phyloP scores from a whole-genome alignment of 1,140 invertebrate genomes.

The Pseudomyrmex cubaensis region DNA sequence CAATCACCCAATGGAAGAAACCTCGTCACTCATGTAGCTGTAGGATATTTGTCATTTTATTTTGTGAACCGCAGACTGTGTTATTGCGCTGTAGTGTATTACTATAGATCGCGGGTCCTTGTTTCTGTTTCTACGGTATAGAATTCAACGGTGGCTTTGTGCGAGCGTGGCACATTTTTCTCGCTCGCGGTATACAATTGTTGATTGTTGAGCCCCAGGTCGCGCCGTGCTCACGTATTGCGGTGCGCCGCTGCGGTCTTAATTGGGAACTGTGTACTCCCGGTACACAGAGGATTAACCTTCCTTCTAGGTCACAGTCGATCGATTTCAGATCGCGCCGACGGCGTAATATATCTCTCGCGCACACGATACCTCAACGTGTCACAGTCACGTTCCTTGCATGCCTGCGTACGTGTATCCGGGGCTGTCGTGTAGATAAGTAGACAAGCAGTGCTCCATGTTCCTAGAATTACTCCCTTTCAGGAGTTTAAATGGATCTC shows the following conservation, averaged over 20 bases:
- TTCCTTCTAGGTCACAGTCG: slow-evolving; percentile 67
- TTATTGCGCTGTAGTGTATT: background rate
- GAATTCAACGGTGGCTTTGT: slow-evolving; percentile 32
- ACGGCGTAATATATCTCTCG: slow-evolving; percentile 64
- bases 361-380: slow-evolving; percentile 56
- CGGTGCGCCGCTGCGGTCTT: slow-evolving; percentile 45
- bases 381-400: slow-evolving; percentile 73
- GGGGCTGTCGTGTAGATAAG: slow-evolving; percentile 51
- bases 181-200: slow-evolving; percentile 24
- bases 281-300: slow-evolving; percentile 52
- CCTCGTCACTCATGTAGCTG: background rate
- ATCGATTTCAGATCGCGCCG: slow-evolving; percentile 67
- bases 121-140: background rate
- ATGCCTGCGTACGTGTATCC: slow-evolving; percentile 46
- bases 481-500: slow-evolving; percentile 3
- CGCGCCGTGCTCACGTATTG: slow-evolving; percentile 34
- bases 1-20: background rate
- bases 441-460: slow-evolving; percentile 48
- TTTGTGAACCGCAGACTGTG: background rate
- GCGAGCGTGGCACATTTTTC: slow-evolving; percentile 20
- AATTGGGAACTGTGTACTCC: slow-evolving; percentile 43
- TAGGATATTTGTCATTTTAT: slow-evolving; percentile 13
- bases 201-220: slow-evolving; percentile 22
- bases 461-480: slow-evolving; percentile 45
- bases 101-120: background rate